Percentiles rank a stretch among this genome's conserved stretches.
phyloP scores from a whole-genome alignment of 2,113 vertebrate genomes.

The Donacobius atricapilla region DNA sequence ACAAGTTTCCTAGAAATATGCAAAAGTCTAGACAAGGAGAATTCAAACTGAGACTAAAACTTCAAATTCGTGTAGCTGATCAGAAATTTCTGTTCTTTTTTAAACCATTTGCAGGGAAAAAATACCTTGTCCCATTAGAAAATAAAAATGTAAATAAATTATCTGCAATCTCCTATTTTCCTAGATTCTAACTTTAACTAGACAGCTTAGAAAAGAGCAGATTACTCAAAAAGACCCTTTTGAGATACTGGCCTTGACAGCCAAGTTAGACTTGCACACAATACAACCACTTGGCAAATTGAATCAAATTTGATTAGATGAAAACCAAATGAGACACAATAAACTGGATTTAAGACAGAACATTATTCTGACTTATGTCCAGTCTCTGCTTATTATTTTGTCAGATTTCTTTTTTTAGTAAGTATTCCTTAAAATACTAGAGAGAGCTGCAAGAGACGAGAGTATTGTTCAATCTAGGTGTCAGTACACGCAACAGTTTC shows the following conservation, averaged over 20 bases:
- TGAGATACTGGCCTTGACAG: not conserved
- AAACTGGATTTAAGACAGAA: not conserved
- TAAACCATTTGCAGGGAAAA: not conserved
- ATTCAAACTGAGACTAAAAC: not conserved
- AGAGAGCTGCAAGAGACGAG: not conserved
- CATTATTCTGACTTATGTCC: not conserved
- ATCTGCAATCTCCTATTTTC: not conserved
- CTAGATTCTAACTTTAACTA: slow-evolving; percentile 1
- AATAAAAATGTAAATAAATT: not conserved
- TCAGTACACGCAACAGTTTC: not conserved
- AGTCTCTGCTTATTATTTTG: not conserved
- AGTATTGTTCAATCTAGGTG: not conserved
- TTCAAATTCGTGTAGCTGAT: not conserved
- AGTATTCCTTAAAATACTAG: not conserved
- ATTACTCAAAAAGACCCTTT: not conserved
- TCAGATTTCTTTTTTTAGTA: not conserved
- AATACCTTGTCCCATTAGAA: not conserved
- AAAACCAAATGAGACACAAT: not conserved
- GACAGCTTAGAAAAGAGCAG: slow-evolving; percentile 16
- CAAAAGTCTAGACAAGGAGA: not conserved
- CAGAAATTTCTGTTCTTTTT: not conserved
- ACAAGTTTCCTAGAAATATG: not conserved
- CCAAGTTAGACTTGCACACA: not conserved
- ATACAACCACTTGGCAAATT: not conserved
- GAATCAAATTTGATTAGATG: not conserved